Evolutionary conservation across 2,113 vertebrate genomes (phyloP).

Genomic region (human): GRCh38 chr4:181566001-181566500

Average conservation of each 20-base stretch:
- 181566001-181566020: background rate
- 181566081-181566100: background rate
- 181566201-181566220: background rate
- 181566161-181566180: background rate
- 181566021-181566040: too few relatives aligned
- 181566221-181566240: background rate
- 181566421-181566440: background rate
- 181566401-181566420: background rate
- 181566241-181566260: background rate
- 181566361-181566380: background rate
- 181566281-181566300: background rate
- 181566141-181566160: background rate
- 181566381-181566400: background rate
- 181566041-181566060: background rate
- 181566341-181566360: background rate
- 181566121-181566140: background rate
- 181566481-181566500: background rate
- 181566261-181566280: background rate
- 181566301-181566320: background rate
- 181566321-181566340: background rate
- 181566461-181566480: constrained; percentile 1
- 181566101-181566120: background rate
- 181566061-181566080: background rate
- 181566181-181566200: background rate
- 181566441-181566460: background rate